Evolutionary conservation across 1,140 invertebrate genomes (phyloP).

Genomic region (Aricia agestis): DNA sequence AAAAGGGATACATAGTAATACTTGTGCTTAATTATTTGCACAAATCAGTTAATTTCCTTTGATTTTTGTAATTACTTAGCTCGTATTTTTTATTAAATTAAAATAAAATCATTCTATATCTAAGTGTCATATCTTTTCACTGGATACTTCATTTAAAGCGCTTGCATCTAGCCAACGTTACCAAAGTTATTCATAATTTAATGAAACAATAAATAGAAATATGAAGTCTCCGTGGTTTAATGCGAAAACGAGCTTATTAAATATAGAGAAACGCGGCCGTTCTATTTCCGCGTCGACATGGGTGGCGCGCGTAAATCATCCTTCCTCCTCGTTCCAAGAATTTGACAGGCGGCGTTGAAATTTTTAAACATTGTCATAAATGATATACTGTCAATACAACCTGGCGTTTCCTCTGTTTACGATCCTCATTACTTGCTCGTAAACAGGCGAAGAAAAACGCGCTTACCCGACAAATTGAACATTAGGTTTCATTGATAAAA

Average conservation of each 20-base stretch:
- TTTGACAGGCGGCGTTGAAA: constrained; percentile 49
- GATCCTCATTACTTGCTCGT: background rate
- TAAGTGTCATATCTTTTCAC: too few relatives aligned
- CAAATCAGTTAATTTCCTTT: too few relatives aligned
- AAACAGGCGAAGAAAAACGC: too few relatives aligned
- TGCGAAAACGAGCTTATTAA: constrained; percentile 7
- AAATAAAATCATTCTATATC: too few relatives aligned
- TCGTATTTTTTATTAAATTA: too few relatives aligned
- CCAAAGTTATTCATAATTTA: background rate
- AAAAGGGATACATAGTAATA: too few relatives aligned
- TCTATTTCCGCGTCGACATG: constrained; percentile 61
- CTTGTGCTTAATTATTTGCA: too few relatives aligned
- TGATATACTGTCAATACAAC: background rate
- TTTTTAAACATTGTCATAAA: constrained; percentile 39
- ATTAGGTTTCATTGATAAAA: too few relatives aligned
- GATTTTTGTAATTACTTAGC: too few relatives aligned
- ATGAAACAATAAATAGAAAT: constrained; percentile 8
- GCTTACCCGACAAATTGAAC: too few relatives aligned
- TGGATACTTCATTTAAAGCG: too few relatives aligned
- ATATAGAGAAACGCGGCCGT: constrained; percentile 3
- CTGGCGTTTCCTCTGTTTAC: background rate
- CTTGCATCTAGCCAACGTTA: too few relatives aligned
- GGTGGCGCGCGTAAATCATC: constrained; percentile 64
- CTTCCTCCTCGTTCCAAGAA: constrained; percentile 59
- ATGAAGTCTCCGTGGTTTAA: background rate